Conservation (phyloP, 2,113 vertebrate genomes). For the Psettodes erumei region DNA sequence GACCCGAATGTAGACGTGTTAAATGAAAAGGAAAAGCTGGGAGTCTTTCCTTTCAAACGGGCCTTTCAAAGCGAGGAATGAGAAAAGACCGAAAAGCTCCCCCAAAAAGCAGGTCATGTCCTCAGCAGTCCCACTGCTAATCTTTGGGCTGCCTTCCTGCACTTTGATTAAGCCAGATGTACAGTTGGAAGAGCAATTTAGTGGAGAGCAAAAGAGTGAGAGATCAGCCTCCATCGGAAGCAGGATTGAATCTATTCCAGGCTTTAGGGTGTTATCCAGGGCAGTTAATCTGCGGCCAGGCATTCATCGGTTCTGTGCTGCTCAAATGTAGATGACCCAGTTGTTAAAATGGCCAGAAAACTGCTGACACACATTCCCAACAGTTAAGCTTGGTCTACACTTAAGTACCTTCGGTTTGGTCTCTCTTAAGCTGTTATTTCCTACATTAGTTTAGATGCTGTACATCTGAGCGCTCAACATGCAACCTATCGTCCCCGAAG, state of each 20-base stretch:
- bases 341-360: conserved; percentile 45
- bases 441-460: not conserved
- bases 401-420: too few species aligned
- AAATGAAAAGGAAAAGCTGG: not conserved
- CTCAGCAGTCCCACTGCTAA: conserved; percentile 28
- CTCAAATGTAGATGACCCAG: conserved; percentile 59
- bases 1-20: not conserved
- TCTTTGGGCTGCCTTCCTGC: conserved; percentile 48
- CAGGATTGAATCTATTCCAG: conserved; percentile 64
- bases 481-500: not conserved
- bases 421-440: not conserved
- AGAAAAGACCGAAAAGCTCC: not conserved
- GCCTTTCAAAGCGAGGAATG: not conserved
- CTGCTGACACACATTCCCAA: conserved; percentile 25
- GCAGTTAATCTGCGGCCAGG: conserved; percentile 57
- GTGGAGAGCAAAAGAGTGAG: conserved; percentile 8
- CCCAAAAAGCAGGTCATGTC: conserved; percentile 39
- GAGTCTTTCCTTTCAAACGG: not conserved
- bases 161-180: conserved; percentile 53
- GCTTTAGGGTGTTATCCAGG: conserved; percentile 57
- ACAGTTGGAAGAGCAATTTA: conserved; percentile 36
- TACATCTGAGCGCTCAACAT: not conserved
- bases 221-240: conserved; percentile 44
- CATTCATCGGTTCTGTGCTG: conserved; percentile 35
- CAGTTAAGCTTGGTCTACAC: not conserved